These are phyloP conservation scores for Entelurus aequoreus DNA, from an alignment of 2,113 vertebrate genomes.

Conservation along the genomic window DNA sequence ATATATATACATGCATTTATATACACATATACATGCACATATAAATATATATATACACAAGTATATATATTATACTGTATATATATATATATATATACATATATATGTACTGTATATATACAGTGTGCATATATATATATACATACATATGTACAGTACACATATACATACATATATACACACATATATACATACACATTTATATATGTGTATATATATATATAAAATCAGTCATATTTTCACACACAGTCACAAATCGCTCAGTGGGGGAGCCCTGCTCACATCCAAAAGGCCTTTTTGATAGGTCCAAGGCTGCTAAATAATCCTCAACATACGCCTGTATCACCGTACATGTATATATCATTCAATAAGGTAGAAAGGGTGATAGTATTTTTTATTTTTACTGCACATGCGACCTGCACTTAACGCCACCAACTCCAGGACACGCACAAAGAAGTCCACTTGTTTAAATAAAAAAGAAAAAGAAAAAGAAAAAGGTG, in stretches of 20 bases:
- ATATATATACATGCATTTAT: too few species aligned
- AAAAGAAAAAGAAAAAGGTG: conserved; percentile 43
- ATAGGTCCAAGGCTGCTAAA: conserved; percentile 26
- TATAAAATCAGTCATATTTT: conserved; percentile 5
- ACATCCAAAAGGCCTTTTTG: conserved; percentile 36
- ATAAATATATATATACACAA: too few species aligned
- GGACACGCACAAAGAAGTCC: conserved; percentile 47
- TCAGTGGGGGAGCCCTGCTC: conserved; percentile 71
- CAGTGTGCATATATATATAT: background rate
- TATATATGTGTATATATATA: conserved; percentile 4
- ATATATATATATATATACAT: background rate
- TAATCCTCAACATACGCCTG: conserved; percentile 19
- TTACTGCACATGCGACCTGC: conserved; percentile 34
- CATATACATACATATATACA: too few species aligned
- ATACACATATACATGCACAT: too few species aligned
- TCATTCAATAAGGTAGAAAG: conserved; percentile 1
- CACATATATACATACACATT: too few species aligned
- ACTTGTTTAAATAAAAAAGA: background rate
- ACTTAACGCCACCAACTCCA: conserved; percentile 36
- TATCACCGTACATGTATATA: conserved; percentile 15
- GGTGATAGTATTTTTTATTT: background rate
- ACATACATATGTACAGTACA: too few species aligned
- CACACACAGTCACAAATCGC: conserved; percentile 32
- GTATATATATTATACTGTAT: too few species aligned
- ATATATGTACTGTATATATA: conserved; percentile 9